Base-by-base conservation (phyloP, 2,113 vertebrate genomes). In the Barnardius zonarius region DNA sequence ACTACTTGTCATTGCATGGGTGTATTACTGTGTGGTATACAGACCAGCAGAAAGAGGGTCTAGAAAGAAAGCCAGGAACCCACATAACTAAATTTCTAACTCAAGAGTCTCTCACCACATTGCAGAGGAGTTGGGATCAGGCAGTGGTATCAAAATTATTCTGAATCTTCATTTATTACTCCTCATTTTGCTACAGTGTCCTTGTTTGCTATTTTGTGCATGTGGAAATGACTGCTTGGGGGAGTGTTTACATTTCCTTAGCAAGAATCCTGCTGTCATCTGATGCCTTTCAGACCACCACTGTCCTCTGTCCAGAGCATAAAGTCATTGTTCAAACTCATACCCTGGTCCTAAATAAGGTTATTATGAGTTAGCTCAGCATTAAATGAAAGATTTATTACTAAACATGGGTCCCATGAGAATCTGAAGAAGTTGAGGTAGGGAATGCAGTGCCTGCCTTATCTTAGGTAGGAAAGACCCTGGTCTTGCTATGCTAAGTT, bases 81-180 rank as follows among this genome's bases (percentile, higher is more conserved):
- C 19, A 46, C 6, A 5, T 0, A n/a, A 17, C 8, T 9, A 57
- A n/a, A 52, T 76, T 76, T 62, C 39, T 41, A 52, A 64, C 7
- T 20, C n/a, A 52, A 73, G 37, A 17, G 64, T 2, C 2, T 2
- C 35, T 85, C 4, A 8, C 2, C 9, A 77, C 3, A 0, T 39
- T 22, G 39, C 5, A 3, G 18, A 78, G 62, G 9, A 22, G 28
- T 3, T 80, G 62, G 63, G 85, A 76, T 41, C 13, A 46, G 48
- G 22, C 23, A 90, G 67, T 6, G 15, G 2, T 59, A 46, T 7
- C 44, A 63, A 86, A 94, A 46, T 35, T 35, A 55, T 33, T 79
- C 43, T 25, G 43, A 64, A 31, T 39, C 13, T 35, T 86, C 22
- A 61, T n/a, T 61, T 64, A 14, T 52, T 48, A 30, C 4, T 61